Base-by-base conservation (phyloP, 1,140 invertebrate species). In the Cepaea nemoralis region DNA sequence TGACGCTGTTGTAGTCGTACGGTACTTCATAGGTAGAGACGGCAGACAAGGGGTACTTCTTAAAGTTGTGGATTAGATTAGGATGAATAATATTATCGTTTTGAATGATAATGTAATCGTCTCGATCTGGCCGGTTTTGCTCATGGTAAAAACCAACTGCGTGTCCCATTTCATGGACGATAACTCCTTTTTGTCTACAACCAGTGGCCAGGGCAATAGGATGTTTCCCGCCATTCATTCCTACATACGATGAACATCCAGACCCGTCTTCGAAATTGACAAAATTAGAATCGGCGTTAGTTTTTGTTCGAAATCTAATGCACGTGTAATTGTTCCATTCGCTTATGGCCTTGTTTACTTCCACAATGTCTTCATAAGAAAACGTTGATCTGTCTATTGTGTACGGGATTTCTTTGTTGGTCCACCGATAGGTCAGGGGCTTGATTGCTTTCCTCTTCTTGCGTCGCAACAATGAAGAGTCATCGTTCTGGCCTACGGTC, bases 11-110 rank as follows among this genome's bases (percentile, higher is more conserved):
- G 85, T 98, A 99, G 90, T 99, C 98, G 87, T 99, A 99, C 0
- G 95, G 94, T 81, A 97, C 93, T 0, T 96, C 96, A 40, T 98
- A 92, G 0, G 97, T 97, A 86, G 99, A 96, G 0, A 99, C 97
- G 91, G 98, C 97, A 82, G 97, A 96, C 2, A 95, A 94, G 14
- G 96, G 97, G 40, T 98, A 91, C 91, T 97, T 99, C 88, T 99
- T 97, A 92, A 99, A 99, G 90, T 99, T 99, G 91, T 99, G 99
- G 86, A 98, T 24, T 0, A 86, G 42, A 33, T 74, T 69, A 12
- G 81, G 35, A 0, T 37, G 74, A 86, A n/a, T 70, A 6, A 89
- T 83, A 66, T 92, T 92, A n/a, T 86, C 67, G 35, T 81, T 71
- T 37, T 86, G 48, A 27, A 92, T 89, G 10, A 70, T 77, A 8